A percentile compares a stretch with the other conserved stretches of the same genome.
These are phyloP conservation scores for Acrobasis consociella DNA, from an alignment of 2,888 invertebrate genomes.

Conservation along the genomic window DNA sequence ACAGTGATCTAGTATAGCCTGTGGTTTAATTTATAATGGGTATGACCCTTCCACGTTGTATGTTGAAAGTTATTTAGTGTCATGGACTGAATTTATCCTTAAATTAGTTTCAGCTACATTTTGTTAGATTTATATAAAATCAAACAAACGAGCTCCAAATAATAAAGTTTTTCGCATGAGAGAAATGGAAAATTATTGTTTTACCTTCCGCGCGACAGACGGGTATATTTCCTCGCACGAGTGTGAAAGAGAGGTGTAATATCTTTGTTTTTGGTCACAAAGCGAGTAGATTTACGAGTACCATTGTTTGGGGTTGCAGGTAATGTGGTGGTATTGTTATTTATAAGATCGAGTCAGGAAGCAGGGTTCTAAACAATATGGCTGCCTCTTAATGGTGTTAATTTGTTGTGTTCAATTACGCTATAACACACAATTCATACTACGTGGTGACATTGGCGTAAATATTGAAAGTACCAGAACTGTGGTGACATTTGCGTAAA, in stretches of 20 bases:
- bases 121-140: no score
- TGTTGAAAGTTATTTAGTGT: no score
- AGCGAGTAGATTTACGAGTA: conserved; percentile 9
- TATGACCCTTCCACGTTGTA: no score
- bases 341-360: neutral
- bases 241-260: neutral
- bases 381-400: neutral
- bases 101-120: no score
- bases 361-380: neutral
- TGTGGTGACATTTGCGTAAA: no score
- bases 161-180: neutral
- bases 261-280: conserved; percentile 8
- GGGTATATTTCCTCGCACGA: neutral
- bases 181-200: neutral
- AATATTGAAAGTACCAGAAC: no score
- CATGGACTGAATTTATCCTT: no score
- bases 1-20: no score
- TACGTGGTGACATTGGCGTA: no score
- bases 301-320: neutral
- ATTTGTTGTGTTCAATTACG: neutral
- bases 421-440: neutral
- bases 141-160: no score
- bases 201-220: neutral
- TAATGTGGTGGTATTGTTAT: neutral
- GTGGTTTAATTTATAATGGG: no score